These are phyloP conservation scores for Calcarius lapponicus DNA, from an alignment of 2,797 vertebrate species.

Conservation along the genomic window DNA sequence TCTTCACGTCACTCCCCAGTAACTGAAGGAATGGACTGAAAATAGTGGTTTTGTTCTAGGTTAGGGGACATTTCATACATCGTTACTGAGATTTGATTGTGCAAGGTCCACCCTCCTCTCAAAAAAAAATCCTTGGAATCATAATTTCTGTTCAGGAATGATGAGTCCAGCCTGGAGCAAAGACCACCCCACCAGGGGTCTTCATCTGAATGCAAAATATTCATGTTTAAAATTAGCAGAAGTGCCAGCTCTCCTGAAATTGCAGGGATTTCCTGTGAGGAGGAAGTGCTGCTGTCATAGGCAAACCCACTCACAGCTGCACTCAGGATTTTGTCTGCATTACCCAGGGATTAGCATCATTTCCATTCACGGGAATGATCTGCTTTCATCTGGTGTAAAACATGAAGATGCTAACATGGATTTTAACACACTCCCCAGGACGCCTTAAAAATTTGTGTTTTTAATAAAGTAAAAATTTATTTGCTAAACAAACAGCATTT, in stretches of 20 bases:
- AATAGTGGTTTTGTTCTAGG: background rate
- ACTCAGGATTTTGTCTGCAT: background rate
- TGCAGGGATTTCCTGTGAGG: background rate
- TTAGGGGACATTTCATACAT: rapidly evolving
- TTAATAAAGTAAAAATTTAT: constrained; percentile 11
- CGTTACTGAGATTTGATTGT: background rate
- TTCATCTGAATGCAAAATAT: background rate
- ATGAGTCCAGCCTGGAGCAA: background rate
- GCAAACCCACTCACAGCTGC: background rate
- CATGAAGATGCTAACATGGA: background rate
- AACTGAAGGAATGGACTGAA: background rate
- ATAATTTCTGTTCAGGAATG: background rate
- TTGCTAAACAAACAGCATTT: constrained; percentile 39
- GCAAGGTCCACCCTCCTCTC: background rate
- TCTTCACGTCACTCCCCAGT: background rate
- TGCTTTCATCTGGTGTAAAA: background rate
- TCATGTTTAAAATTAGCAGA: background rate
- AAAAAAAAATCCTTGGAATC: background rate
- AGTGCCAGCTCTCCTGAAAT: background rate
- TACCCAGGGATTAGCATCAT: background rate
- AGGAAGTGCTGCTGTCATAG: background rate
- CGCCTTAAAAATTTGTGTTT: background rate
- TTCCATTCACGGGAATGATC: background rate
- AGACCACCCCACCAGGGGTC: background rate
- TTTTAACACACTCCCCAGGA: background rate